Evolutionary conservation across 2,888 invertebrate species (phyloP).

Genomic region (Tachystola acroxantha): DNA sequence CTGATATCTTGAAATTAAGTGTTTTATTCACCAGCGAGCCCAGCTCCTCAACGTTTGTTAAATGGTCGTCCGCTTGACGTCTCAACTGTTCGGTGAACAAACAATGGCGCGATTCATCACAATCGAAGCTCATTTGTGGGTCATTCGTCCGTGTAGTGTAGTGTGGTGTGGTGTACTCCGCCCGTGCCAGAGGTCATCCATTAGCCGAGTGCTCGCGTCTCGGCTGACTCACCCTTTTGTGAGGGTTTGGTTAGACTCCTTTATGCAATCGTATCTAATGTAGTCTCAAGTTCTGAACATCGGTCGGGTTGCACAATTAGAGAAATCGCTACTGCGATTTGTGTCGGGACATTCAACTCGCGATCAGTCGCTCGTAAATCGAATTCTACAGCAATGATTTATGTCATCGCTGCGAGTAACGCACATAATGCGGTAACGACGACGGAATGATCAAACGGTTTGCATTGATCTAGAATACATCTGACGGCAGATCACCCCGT

Average conservation of each 20-base stretch:
- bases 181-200: background rate
- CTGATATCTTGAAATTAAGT: no score
- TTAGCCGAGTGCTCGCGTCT: background rate
- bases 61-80: background rate
- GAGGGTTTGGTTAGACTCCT: background rate
- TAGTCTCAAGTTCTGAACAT: background rate
- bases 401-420: background rate
- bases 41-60: no score
- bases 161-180: no score
- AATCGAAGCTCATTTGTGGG: slow-evolving; percentile 12
- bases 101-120: slow-evolving; percentile 16
- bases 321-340: slow-evolving; percentile 7
- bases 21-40: no score
- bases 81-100: slow-evolving; percentile 1
- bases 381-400: background rate
- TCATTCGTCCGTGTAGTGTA: slow-evolving; percentile 10
- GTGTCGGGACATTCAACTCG: slow-evolving; percentile 7
- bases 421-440: background rate
- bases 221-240: no score
- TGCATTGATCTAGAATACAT: background rate
- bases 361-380: slow-evolving; percentile 1
- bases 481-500: background rate
- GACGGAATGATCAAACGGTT: background rate
- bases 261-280: background rate
- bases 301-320: slow-evolving; percentile 4